phyloP scores from a whole-genome alignment of 2,797 vertebrate species.

The Tachyglossus aculeatus region DNA sequence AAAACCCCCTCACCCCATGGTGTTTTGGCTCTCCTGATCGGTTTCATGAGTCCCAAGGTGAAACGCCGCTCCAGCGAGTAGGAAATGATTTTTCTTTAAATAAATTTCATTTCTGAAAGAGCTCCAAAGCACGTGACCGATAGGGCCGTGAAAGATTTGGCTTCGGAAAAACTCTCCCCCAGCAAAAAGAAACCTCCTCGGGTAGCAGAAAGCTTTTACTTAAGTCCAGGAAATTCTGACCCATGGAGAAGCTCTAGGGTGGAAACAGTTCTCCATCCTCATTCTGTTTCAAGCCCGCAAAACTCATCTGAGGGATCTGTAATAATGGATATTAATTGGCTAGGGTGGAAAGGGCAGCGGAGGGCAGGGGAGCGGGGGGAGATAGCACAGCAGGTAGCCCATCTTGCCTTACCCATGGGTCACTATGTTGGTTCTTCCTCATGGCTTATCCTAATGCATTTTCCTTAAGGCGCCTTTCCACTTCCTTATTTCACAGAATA shows the following conservation, averaged over 20 bases:
- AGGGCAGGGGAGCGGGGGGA: slow-evolving; percentile 39
- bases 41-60: slow-evolving; percentile 37
- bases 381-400: slow-evolving; percentile 23
- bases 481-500: slow-evolving; percentile 65
- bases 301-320: slow-evolving; percentile 1
- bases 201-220: slow-evolving; percentile 31
- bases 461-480: slow-evolving; percentile 67
- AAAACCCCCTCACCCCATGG: slow-evolving; percentile 9
- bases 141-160: slow-evolving; percentile 45
- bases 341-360: slow-evolving; percentile 46
- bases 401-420: slow-evolving; percentile 28
- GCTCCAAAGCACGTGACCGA: slow-evolving; percentile 44
- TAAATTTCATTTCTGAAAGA: slow-evolving; percentile 60
- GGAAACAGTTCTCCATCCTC: slow-evolving; percentile 10
- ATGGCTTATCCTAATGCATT: slow-evolving; percentile 58
- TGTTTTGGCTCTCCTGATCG: slow-evolving; percentile 31
- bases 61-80: slow-evolving; percentile 46
- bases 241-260: slow-evolving; percentile 39
- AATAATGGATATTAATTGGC: slow-evolving; percentile 60
- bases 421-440: slow-evolving; percentile 36
- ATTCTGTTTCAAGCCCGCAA: not conserved
- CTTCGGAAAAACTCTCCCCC: slow-evolving; percentile 56
- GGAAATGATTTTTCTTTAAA: slow-evolving; percentile 60
- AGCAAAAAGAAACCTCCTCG: slow-evolving; percentile 54
- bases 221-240: slow-evolving; percentile 56